phyloP scores from a whole-genome alignment of 2,888 invertebrate genomes.

The Lycaena phlaeas region DNA sequence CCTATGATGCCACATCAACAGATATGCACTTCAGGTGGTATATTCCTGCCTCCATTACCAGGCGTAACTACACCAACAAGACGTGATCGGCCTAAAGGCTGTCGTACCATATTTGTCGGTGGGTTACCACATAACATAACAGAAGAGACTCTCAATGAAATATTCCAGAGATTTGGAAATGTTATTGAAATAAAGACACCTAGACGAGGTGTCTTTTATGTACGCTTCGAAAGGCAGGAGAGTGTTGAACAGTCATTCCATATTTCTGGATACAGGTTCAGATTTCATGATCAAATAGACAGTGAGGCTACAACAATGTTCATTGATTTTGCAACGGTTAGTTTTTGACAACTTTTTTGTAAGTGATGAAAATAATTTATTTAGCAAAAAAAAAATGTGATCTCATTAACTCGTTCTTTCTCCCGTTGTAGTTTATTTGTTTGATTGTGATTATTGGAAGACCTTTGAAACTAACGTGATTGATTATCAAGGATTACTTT shows the following conservation, averaged over 20 bases:
- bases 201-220: conserved; percentile 93
- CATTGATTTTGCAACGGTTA: conserved; percentile 86
- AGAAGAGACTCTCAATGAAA: conserved; percentile 86
- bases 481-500: too few relatives aligned
- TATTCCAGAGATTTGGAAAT: conserved; percentile 82
- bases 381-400: too few relatives aligned
- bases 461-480: too few relatives aligned
- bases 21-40: conserved; percentile 57
- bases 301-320: conserved; percentile 83
- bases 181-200: conserved; percentile 76
- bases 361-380: neutral
- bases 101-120: conserved; percentile 92
- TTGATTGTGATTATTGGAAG: too few relatives aligned
- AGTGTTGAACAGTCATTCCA: conserved; percentile 89
- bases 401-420: too few relatives aligned
- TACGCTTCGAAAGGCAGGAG: conserved; percentile 85
- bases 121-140: conserved; percentile 90
- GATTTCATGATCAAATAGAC: conserved; percentile 80
- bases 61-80: conserved; percentile 85
- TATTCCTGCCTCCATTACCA: conserved; percentile 88
- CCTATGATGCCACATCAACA: conserved; percentile 1
- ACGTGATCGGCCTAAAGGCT: conserved; percentile 89
- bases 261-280: conserved; percentile 84
- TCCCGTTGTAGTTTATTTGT: too few relatives aligned
- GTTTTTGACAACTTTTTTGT: conserved; percentile 14